Evolutionary conservation across 1,140 invertebrate species (phyloP).

Genomic region (Sarcophaga bullata): DNA sequence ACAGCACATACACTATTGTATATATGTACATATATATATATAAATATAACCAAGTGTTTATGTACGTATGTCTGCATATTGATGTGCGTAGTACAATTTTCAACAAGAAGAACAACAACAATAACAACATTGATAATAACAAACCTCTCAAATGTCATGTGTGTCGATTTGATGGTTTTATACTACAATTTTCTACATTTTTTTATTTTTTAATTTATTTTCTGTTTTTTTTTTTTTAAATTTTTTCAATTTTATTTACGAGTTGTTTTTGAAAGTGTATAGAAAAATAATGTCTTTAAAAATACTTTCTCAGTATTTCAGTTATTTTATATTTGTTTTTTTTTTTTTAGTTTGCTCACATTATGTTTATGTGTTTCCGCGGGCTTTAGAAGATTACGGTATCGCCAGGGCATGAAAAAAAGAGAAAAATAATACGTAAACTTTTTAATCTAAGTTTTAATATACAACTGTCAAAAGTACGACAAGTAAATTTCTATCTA

Average conservation of each 20-base stretch:
- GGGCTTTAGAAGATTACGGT: neutral
- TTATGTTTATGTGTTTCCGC: neutral
- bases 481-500: slow-evolving; percentile 19
- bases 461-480: slow-evolving; percentile 22
- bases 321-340: no score
- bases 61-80: neutral
- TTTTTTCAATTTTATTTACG: neutral
- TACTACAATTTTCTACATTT: neutral
- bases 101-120: neutral
- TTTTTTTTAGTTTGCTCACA: no score
- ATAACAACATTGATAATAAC: neutral
- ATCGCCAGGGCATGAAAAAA: neutral
- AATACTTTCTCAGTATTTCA: no score
- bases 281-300: no score
- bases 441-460: slow-evolving; percentile 27
- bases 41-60: no score
- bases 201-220: neutral
- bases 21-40: neutral
- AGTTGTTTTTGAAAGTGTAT: no score
- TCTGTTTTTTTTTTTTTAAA: neutral
- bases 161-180: slow-evolving; percentile 18
- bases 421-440: slow-evolving; percentile 17
- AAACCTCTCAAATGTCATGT: slow-evolving; percentile 19
- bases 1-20: neutral
- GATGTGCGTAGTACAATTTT: no score